Evolutionary conservation across 2,113 vertebrate species (phyloP), one percentile per base, ranked within the genome.

Genomic region (Grantiella picta): DNA sequence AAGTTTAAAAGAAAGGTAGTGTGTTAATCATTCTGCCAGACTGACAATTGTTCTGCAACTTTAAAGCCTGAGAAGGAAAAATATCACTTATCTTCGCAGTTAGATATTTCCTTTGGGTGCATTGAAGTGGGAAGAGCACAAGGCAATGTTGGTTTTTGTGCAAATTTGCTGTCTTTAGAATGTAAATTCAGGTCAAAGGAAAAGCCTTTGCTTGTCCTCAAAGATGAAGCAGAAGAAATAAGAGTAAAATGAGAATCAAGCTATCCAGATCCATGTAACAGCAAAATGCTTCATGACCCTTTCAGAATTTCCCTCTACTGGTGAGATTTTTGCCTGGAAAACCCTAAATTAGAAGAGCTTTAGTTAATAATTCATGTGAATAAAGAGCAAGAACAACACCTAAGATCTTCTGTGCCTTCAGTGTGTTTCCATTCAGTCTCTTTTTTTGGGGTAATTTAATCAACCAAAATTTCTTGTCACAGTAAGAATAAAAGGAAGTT

Each of bases 241-340:
- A 5, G 19, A 66, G 45, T 49, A 59, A 85, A 82, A 53, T 73
- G 29, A 70, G n/a, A 81, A 49, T 77, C 2, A 49, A 83, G 1
- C 11, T 40, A 50, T 40, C 24, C 9, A 52, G n/a, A 11, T 45
- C n/a, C 0, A 1, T 2, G 20, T 15, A 47, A 57, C 2, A 12
- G 13, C 12, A 65, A 86, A 90, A 83, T 27, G 3, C 3, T 90
- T 65, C 22, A 33, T 11, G 1, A 45, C 29, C 9, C 15, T 42
- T 73, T 24, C 27, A 73, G 33, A 73, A 86, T 81, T 86, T 29
- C 21, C 13, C 53, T 28, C 77, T 90, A 57, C n/a, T 42, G 23
- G 16, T 49, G 11, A 15, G 12, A 35, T 23, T 57, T 82, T 68
- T 63, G 5, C 50, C 14, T 50, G 28, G 23, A 50, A 60, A 77